Conservation (phyloP, 2,888 invertebrate species). For the Anoncus sp. region DNA sequence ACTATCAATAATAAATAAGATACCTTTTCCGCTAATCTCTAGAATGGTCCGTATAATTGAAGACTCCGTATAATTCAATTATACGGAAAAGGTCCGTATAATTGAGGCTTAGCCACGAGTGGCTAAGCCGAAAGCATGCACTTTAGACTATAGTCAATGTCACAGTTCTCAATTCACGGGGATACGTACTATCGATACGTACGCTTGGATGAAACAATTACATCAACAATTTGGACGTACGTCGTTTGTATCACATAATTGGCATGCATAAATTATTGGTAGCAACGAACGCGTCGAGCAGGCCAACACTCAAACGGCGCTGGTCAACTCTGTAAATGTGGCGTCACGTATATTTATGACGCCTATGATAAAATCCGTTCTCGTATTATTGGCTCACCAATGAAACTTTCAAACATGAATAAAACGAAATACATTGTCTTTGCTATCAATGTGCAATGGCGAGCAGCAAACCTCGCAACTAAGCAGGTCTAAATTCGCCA, state of each 20-base stretch:
- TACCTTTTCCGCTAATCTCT: slow-evolving; percentile 2
- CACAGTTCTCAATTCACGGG: background rate
- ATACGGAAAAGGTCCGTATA: too few relatives aligned
- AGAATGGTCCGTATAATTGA: slow-evolving; percentile 2
- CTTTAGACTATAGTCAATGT: background rate
- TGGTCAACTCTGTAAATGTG: background rate
- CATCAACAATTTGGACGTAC: background rate
- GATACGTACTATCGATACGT: background rate
- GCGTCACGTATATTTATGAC: background rate
- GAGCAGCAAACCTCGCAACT: background rate
- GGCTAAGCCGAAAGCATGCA: background rate
- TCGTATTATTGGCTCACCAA: background rate
- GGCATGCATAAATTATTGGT: background rate
- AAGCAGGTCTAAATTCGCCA: background rate
- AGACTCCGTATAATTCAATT: too few relatives aligned
- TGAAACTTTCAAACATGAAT: background rate
- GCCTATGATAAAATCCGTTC: too few relatives aligned
- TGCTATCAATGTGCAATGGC: background rate
- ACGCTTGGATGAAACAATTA: background rate
- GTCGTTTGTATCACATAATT: background rate
- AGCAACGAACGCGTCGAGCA: background rate
- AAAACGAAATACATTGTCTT: background rate
- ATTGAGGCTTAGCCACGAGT: too few relatives aligned
- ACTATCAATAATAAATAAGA: slow-evolving; percentile 21
- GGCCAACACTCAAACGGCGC: background rate